These are phyloP conservation scores for Silurus aristotelis DNA, from an alignment of 2,797 vertebrate species.

Conservation along the genomic window DNA sequence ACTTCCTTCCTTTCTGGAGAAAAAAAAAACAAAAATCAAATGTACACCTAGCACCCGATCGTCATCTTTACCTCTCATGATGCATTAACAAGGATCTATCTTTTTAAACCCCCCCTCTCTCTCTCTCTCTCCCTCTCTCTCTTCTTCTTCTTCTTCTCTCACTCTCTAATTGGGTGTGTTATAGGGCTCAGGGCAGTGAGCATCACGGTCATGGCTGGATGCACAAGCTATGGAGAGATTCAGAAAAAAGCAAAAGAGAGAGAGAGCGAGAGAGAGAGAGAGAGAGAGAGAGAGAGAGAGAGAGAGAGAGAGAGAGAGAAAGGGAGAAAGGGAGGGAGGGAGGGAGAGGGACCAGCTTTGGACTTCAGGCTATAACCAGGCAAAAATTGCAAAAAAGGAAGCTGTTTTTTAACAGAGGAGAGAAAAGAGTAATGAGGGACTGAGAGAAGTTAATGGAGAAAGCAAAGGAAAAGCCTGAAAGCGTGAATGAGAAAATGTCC, in stretches of 20 bases:
- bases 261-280: conserved; percentile 35
- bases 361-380: conserved; percentile 51
- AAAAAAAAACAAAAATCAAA: conserved; percentile 28
- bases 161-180: conserved; percentile 74
- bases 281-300: background rate
- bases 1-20: background rate
- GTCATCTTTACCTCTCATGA: conserved; percentile 21
- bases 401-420: conserved; percentile 33
- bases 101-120: background rate
- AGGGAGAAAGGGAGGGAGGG: conserved; percentile 46
- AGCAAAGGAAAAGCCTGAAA: conserved; percentile 4
- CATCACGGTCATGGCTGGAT: conserved; percentile 66
- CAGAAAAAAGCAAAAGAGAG: conserved; percentile 11
- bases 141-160: conserved; percentile 41
- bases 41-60: conserved; percentile 28
- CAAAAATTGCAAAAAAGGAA: conserved; percentile 54
- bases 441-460: conserved; percentile 24
- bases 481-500: background rate
- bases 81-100: background rate
- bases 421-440: conserved; percentile 47
- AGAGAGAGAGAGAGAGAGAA: conserved; percentile 49
- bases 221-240: conserved; percentile 52
- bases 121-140: background rate
- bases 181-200: conserved; percentile 68
- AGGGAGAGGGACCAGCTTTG: conserved; percentile 18